Evolutionary conservation across 1,140 invertebrate genomes (phyloP).

Genomic region (Chironomus tepperi): DNA sequence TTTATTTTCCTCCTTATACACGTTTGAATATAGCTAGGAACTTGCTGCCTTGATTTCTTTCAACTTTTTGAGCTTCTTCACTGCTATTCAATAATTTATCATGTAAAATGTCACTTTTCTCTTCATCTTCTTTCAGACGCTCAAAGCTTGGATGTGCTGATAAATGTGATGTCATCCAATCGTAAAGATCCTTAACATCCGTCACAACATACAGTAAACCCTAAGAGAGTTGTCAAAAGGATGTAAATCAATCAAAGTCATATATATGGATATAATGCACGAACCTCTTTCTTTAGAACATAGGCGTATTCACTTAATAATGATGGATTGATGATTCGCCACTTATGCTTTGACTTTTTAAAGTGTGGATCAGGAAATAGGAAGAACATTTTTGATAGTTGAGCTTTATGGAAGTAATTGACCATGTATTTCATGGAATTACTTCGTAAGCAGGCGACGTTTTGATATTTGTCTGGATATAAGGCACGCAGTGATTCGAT

Average conservation of each 20-base stretch:
- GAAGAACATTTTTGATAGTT: conserved; percentile 98
- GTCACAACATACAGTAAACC: conserved; percentile 93
- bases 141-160: conserved; percentile 85
- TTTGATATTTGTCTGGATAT: conserved; percentile 71
- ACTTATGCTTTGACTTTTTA: conserved; percentile 98
- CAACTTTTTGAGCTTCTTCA: conserved; percentile 98
- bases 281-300: conserved; percentile 72
- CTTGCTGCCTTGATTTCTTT: conserved; percentile 89
- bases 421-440: conserved; percentile 99
- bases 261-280: conserved; percentile 30
- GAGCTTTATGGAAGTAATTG: conserved; percentile 90
- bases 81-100: conserved; percentile 84
- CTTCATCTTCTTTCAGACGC: conserved; percentile 52
- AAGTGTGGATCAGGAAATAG: conserved; percentile 99
- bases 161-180: conserved; percentile 96
- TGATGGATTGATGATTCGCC: conserved; percentile 93
- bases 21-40: conserved; percentile 84
- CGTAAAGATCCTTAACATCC: conserved; percentile 93
- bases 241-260: conserved; percentile 16
- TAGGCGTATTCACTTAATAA: conserved; percentile 96
- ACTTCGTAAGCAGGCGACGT: conserved; percentile 89
- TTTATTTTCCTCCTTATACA: conserved; percentile 38
- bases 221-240: conserved; percentile 42
- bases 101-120: conserved; percentile 76
- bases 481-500: conserved; percentile 78